Percentiles rank a stretch among this genome's conserved stretches.
These are phyloP conservation scores for Piprites chloris DNA, from an alignment of 2,113 vertebrate species.

Conservation along the genomic window DNA sequence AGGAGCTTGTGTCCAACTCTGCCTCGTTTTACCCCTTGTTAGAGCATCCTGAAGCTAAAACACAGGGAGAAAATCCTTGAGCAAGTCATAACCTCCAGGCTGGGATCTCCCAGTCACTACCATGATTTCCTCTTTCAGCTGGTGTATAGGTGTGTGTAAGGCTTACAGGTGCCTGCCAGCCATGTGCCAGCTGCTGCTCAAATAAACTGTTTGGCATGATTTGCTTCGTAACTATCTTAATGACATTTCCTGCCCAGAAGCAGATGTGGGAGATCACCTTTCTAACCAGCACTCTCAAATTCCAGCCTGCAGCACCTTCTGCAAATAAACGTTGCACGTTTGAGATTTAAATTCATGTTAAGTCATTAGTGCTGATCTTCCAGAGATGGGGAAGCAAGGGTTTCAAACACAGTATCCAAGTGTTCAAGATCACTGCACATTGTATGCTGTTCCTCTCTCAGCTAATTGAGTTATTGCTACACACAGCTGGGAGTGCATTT, in stretches of 20 bases:
- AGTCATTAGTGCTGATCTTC: background rate
- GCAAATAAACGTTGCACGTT: background rate
- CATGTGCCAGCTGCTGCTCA: background rate
- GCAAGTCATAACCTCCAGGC: background rate
- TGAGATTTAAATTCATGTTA: background rate
- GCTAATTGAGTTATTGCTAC: background rate
- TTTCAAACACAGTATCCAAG: background rate
- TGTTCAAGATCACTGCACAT: rapidly evolving
- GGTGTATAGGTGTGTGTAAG: background rate
- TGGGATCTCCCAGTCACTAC: background rate
- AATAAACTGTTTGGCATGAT: rapidly evolving
- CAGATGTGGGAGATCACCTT: background rate
- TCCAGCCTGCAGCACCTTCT: background rate
- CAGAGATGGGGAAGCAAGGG: background rate
- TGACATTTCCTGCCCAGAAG: background rate
- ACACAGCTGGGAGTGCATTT: background rate
- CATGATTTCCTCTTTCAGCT: background rate
- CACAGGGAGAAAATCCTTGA: background rate
- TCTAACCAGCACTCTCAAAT: background rate
- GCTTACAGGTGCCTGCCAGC: background rate
- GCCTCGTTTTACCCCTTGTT: rapidly evolving
- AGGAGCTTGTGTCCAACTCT: background rate
- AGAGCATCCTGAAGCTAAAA: background rate
- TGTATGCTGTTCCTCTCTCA: background rate
- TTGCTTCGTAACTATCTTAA: background rate